Conservation (phyloP, 2,888 invertebrate species). For the Anorthoa munda region DNA sequence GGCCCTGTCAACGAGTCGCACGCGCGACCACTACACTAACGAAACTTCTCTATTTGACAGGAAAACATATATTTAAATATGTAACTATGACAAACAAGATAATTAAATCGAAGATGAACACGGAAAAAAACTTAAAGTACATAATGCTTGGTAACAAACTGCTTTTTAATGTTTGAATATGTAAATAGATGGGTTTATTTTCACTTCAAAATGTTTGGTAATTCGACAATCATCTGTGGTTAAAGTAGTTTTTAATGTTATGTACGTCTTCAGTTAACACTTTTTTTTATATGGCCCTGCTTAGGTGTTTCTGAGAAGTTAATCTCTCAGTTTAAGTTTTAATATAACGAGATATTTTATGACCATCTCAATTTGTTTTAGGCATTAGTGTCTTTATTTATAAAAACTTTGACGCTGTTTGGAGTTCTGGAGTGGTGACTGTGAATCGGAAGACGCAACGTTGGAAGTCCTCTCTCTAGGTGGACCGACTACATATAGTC, state of each 20-base stretch:
- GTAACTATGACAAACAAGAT: not conserved
- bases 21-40: not conserved
- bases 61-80: constrained; percentile 3
- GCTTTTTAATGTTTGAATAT: constrained; percentile 19
- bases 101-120: not conserved
- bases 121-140: not conserved
- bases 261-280: not conserved
- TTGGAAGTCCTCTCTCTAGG: too few species aligned
- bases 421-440: too few species aligned
- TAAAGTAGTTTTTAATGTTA: not conserved
- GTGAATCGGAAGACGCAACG: too few species aligned
- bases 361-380: too few species aligned
- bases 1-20: not conserved
- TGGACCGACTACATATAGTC: too few species aligned
- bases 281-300: not conserved
- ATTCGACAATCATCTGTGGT: not conserved
- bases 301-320: too few species aligned
- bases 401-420: too few species aligned
- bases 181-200: constrained; percentile 17
- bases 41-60: not conserved
- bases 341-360: too few species aligned
- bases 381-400: too few species aligned
- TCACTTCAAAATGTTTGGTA: not conserved
- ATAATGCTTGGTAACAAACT: constrained; percentile 10
- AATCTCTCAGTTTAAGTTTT: too few species aligned